These are phyloP conservation scores for Oeneis ivallda DNA, from an alignment of 2,888 invertebrate genomes.

Conservation along the genomic window DNA sequence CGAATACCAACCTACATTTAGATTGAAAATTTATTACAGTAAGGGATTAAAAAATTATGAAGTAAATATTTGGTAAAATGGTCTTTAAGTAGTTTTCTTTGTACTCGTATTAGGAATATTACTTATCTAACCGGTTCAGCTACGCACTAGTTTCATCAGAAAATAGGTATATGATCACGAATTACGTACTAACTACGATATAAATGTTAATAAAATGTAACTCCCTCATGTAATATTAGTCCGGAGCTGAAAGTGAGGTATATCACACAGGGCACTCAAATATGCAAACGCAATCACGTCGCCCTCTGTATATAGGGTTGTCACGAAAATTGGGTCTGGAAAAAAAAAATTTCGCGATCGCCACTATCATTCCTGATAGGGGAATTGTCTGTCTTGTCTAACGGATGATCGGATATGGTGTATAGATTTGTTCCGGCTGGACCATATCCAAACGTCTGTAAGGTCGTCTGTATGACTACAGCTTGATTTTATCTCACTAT, in stretches of 20 bases:
- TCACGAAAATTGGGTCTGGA: background rate
- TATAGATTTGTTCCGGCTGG: background rate
- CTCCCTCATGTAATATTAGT: slow-evolving; percentile 27
- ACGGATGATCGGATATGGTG: no score
- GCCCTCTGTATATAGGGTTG: slow-evolving; percentile 19
- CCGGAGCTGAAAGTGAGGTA: slow-evolving; percentile 30
- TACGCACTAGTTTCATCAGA: background rate
- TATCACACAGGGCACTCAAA: slow-evolving; percentile 31
- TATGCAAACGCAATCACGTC: slow-evolving; percentile 39
- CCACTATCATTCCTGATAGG: background rate
- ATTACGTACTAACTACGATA: slow-evolving; percentile 16
- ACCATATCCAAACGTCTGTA: background rate
- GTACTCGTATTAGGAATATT: no score
- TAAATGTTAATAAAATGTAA: slow-evolving; percentile 24
- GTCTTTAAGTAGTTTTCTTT: background rate
- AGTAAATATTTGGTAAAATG: no score
- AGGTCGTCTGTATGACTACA: no score
- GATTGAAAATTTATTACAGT: no score
- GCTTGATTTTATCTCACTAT: background rate
- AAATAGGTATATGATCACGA: background rate
- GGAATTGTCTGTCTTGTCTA: background rate
- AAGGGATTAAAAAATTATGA: no score
- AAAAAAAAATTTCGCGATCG: background rate
- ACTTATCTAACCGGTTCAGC: background rate
- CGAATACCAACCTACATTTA: no score